phyloP scores from a whole-genome alignment of 2,888 invertebrate genomes.

The Cryptus viduatorius region DNA sequence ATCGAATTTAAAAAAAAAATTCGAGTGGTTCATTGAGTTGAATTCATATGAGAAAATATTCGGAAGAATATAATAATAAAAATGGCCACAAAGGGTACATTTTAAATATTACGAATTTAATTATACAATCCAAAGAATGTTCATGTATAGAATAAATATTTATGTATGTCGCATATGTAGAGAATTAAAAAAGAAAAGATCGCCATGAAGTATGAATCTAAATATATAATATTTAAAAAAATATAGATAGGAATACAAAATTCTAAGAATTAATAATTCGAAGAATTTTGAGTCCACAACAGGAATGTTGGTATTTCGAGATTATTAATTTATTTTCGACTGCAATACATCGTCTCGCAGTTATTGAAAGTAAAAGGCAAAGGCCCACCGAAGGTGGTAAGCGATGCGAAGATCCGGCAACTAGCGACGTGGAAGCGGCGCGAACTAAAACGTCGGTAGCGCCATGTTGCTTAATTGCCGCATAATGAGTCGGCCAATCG shows the following conservation, averaged over 20 bases:
- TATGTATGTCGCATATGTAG: no score
- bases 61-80: no score
- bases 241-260: no score
- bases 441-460: slow-evolving; percentile 71
- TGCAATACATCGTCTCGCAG: background rate
- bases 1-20: no score
- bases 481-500: slow-evolving; percentile 74
- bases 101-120: background rate
- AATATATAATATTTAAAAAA: no score
- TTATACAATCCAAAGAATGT: background rate
- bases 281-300: no score
- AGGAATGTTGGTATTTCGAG: background rate
- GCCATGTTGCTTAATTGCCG: slow-evolving; percentile 78
- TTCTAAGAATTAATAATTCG: no score
- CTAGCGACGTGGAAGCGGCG: slow-evolving; percentile 74
- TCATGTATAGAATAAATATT: background rate
- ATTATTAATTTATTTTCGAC: background rate
- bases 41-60: no score
- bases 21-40: no score
- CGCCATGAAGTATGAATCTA: no score
- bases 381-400: background rate
- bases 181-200: no score
- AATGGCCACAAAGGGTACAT: no score
- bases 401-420: slow-evolving; percentile 62
- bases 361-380: background rate